Conservation (phyloP, 1,140 invertebrate genomes). For the Drosophila seguyi region DNA sequence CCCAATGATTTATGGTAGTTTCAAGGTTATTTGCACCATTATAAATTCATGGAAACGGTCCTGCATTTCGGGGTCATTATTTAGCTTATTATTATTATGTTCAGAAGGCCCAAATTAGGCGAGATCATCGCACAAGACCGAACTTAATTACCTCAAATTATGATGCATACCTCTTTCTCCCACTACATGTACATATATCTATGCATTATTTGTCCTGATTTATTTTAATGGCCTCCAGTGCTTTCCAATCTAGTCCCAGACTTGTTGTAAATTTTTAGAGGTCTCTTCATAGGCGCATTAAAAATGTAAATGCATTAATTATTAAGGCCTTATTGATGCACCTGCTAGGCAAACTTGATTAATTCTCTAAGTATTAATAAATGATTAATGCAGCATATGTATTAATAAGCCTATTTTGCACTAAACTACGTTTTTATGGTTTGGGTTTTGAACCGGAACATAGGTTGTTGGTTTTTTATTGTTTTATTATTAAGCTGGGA, state of each 20-base stretch:
- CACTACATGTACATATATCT: not conserved
- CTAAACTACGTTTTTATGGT: not conserved
- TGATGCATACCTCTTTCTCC: constrained; percentile 21
- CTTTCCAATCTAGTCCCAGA: constrained; percentile 23
- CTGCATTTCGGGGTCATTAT: constrained; percentile 44
- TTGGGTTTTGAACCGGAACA: too few relatives aligned
- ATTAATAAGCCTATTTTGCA: not conserved
- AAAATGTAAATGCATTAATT: constrained; percentile 16
- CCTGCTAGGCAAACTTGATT: constrained; percentile 13
- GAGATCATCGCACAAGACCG: constrained; percentile 37
- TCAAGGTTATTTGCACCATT: constrained; percentile 46
- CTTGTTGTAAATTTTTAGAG: constrained; percentile 29
- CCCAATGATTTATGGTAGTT: constrained; percentile 45
- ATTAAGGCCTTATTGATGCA: constrained; percentile 15
- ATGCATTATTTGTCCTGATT: constrained; percentile 19
- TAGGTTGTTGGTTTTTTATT: not conserved
- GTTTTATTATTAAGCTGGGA: not conserved
- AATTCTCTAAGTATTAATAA: constrained; percentile 3
- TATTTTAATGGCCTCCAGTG: constrained; percentile 38
- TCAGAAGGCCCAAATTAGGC: constrained; percentile 27
- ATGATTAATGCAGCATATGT: constrained; percentile 4
- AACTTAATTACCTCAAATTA: constrained; percentile 44
- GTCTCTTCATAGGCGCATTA: constrained; percentile 1
- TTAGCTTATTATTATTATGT: constrained; percentile 43
- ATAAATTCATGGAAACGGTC: constrained; percentile 37